A percentile compares a stretch with the other conserved stretches of the same genome.
Evolutionary conservation across 2,888 invertebrate species (phyloP).

Genomic region (Zonitis immaculata): DNA sequence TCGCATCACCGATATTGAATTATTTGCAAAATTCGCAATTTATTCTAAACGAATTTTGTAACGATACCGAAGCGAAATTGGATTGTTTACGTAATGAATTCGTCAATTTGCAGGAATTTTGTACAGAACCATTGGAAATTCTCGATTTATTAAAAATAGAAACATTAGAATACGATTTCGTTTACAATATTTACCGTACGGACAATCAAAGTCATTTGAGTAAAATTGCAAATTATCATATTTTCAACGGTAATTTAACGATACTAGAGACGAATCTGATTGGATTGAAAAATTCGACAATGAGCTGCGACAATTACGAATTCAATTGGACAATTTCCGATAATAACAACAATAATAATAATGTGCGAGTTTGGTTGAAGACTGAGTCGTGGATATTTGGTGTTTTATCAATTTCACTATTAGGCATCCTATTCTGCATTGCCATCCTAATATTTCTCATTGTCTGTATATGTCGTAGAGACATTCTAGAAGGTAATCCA

Average conservation of each 20-base stretch:
- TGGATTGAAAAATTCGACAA: neutral
- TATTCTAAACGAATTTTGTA: slow-evolving; percentile 36
- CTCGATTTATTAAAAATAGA: slow-evolving; percentile 39
- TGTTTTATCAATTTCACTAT: slow-evolving; percentile 60
- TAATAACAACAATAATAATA: no score
- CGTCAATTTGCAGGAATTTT: slow-evolving; percentile 6
- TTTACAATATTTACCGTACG: slow-evolving; percentile 39
- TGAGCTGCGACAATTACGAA: slow-evolving; percentile 12
- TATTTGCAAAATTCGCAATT: slow-evolving; percentile 31
- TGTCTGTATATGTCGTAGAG: slow-evolving; percentile 58
- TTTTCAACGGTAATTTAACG: slow-evolving; percentile 39
- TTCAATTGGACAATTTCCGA: neutral
- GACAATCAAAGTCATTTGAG: slow-evolving; percentile 28
- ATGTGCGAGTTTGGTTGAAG: slow-evolving; percentile 25
- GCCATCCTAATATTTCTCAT: slow-evolving; percentile 63
- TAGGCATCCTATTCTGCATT: slow-evolving; percentile 61
- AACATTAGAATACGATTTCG: slow-evolving; percentile 35
- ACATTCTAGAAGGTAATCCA: slow-evolving; percentile 66
- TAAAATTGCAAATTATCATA: slow-evolving; percentile 38
- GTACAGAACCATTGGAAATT: slow-evolving; percentile 15
- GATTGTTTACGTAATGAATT: slow-evolving; percentile 34
- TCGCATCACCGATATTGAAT: slow-evolving; percentile 39
- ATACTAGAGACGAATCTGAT: slow-evolving; percentile 21
- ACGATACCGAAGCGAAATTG: slow-evolving; percentile 37
- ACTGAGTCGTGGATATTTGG: slow-evolving; percentile 57